Conservation (phyloP, 1,140 invertebrate species). For the Tribolium castaneum region DNA sequence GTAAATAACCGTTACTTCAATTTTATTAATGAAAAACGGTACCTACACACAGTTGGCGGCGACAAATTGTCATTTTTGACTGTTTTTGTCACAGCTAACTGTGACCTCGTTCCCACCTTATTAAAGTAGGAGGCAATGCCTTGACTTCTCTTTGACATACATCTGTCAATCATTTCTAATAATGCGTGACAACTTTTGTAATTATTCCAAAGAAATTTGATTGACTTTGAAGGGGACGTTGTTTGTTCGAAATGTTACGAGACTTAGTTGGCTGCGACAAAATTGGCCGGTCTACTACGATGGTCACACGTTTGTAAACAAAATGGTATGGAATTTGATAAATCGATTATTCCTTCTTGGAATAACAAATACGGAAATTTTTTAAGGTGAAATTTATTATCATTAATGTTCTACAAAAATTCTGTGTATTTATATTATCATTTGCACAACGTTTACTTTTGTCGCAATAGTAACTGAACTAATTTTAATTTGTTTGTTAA, state of each 20-base stretch:
- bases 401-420: neutral
- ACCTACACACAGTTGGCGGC: neutral
- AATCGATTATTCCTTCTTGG: neutral
- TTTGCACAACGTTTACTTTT: neutral
- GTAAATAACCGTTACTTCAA: no score
- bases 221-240: no score
- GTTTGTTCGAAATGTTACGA: no score
- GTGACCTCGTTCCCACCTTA: neutral
- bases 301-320: neutral
- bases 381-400: neutral
- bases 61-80: neutral
- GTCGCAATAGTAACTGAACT: neutral
- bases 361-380: neutral
- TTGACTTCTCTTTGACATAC: conserved; percentile 24
- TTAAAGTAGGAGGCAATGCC: conserved; percentile 7
- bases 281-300: no score
- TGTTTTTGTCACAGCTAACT: neutral
- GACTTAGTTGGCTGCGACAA: no score
- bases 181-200: neutral
- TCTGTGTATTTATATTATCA: neutral
- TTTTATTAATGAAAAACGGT: no score
- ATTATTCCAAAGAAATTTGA: neutral
- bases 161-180: conserved; percentile 22
- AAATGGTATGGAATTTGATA: neutral
- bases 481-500: neutral